Evolutionary conservation across 2,888 invertebrate genomes (phyloP).

Genomic region (Pocota personata): DNA sequence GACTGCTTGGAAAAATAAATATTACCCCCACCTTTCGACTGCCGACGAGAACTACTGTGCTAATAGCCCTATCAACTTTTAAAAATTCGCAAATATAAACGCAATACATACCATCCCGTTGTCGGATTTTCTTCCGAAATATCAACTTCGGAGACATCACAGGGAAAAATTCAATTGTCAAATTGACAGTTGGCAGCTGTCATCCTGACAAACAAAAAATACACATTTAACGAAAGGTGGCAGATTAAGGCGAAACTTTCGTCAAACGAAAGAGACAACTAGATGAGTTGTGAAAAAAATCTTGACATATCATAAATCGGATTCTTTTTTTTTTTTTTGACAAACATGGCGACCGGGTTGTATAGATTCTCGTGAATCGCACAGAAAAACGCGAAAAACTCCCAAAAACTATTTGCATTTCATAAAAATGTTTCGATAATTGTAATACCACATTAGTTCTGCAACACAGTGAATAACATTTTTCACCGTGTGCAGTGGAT

Average conservation of each 20-base stretch:
- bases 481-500: conserved; percentile 49
- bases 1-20: too few relatives aligned
- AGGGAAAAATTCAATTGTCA: conserved; percentile 2
- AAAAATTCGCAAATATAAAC: not conserved
- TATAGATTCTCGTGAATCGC: conserved; percentile 68
- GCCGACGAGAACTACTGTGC: not conserved
- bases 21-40: too few relatives aligned
- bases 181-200: conserved; percentile 43
- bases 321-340: conserved; percentile 67
- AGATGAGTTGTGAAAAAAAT: conserved; percentile 24
- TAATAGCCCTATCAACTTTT: not conserved
- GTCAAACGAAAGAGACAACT: conserved; percentile 58
- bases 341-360: conserved; percentile 74
- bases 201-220: not conserved
- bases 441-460: conserved; percentile 32
- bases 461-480: conserved; percentile 31
- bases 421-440: conserved; percentile 55
- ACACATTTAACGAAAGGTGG: conserved; percentile 46
- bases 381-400: conserved; percentile 60
- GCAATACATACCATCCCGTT: conserved; percentile 46
- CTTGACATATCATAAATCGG: conserved; percentile 70
- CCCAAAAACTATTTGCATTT: conserved; percentile 44
- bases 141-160: conserved; percentile 40
- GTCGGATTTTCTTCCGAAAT: conserved; percentile 47
- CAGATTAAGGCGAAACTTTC: conserved; percentile 57